phyloP scores from a whole-genome alignment of 2,113 vertebrate genomes.

The Pollachius pollachius region DNA sequence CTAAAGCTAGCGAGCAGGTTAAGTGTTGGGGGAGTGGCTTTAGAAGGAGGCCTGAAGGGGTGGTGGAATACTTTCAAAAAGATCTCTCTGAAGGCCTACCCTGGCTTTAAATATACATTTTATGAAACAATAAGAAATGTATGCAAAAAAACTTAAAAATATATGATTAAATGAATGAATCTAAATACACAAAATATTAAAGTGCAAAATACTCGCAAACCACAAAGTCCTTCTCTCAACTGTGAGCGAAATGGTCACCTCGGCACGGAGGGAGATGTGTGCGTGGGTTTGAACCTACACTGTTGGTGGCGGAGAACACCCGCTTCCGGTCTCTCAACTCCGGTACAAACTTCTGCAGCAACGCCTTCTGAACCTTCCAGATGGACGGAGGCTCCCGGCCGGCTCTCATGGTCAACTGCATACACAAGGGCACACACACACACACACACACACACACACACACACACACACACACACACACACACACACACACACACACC shows the following conservation, averaged over 20 bases:
- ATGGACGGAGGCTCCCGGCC: conserved; percentile 95
- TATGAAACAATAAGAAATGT: neutral
- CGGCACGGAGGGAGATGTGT: no score
- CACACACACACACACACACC: no score
- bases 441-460: neutral
- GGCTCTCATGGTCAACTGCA: conserved; percentile 83
- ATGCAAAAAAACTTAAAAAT: neutral
- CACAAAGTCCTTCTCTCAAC: no score
- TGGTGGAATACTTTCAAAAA: no score
- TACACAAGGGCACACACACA: conserved; percentile 23
- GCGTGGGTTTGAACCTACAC: conserved; percentile 77
- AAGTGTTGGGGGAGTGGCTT: no score
- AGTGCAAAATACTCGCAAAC: neutral
- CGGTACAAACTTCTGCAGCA: conserved; percentile 97
- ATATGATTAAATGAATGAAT: no score
- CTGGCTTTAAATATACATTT: no score
- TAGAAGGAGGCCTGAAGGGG: no score
- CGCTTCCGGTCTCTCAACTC: conserved; percentile 92
- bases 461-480: no score
- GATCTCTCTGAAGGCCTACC: no score
- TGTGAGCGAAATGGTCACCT: no score
- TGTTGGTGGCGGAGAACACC: conserved; percentile 97
- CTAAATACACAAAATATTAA: neutral
- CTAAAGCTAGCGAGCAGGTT: no score
- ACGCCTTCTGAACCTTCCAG: conserved; percentile 98